These are phyloP conservation scores for Manis crassicaudata DNA, from an alignment of 2,797 vertebrate genomes.

Conservation along the genomic window DNA sequence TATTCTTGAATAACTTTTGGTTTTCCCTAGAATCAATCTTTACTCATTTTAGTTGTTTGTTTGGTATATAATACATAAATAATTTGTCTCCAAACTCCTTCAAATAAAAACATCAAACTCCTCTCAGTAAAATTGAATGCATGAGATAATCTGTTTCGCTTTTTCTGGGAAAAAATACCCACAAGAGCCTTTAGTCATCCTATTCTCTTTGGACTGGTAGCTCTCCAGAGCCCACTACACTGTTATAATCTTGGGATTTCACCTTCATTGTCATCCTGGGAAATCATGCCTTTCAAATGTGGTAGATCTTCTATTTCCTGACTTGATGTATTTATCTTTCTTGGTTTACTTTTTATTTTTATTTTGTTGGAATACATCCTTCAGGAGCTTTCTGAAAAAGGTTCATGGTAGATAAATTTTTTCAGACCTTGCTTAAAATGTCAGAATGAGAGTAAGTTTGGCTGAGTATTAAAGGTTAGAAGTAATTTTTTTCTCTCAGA, in stretches of 20 bases:
- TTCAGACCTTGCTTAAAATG: background rate
- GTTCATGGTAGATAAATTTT: background rate
- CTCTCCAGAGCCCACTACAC: background rate
- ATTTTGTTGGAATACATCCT: background rate
- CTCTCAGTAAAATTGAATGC: background rate
- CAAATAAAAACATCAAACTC: background rate
- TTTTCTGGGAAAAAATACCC: background rate
- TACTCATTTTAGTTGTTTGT: constrained; percentile 39
- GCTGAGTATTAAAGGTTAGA: background rate
- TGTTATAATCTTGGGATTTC: background rate
- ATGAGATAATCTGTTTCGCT: background rate
- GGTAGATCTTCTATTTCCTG: background rate
- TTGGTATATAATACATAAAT: background rate
- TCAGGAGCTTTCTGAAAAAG: background rate
- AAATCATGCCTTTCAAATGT: background rate
- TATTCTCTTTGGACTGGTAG: background rate
- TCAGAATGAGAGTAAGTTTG: constrained; percentile 4
- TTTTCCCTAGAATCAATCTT: constrained; percentile 23
- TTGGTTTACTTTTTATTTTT: background rate
- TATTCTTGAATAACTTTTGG: constrained; percentile 48
- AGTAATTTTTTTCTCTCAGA: background rate
- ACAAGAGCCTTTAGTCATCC: background rate
- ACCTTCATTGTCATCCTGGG: background rate
- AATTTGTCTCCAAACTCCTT: constrained; percentile 37
- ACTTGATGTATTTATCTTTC: background rate